phyloP scores from a whole-genome alignment of 1,140 invertebrate genomes.

The Rhopalosiphum maidis region DNA sequence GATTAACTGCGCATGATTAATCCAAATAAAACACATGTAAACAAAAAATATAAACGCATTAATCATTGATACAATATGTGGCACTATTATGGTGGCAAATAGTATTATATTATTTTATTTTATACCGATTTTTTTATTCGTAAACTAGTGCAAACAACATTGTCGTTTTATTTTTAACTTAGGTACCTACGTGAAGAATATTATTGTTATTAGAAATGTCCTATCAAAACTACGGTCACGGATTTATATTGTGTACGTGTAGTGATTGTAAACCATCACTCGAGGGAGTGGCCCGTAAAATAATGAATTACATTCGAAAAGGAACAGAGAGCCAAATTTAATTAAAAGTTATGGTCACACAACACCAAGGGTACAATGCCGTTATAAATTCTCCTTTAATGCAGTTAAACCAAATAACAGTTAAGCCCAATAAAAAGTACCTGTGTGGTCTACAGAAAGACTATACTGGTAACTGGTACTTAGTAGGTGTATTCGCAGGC shows the following conservation, averaged over 20 bases:
- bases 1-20: not conserved
- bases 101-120: not conserved
- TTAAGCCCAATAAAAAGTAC: not conserved
- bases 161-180: not conserved
- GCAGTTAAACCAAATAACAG: conserved; percentile 1
- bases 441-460: not conserved
- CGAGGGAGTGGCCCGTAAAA: conserved; percentile 10
- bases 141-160: not conserved
- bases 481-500: not conserved
- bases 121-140: not conserved
- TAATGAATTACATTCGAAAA: conserved; percentile 18
- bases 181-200: not conserved
- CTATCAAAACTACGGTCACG: not conserved
- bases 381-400: not conserved
- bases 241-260: conserved; percentile 14
- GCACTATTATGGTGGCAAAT: not conserved
- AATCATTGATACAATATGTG: not conserved
- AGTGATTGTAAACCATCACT: conserved; percentile 6
- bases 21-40: not conserved
- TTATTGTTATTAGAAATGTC: not conserved
- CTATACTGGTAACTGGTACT: not conserved
- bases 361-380: not conserved
- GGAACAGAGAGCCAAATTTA: conserved; percentile 9
- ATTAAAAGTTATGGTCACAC: conserved; percentile 15
- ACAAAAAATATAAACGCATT: not conserved